Base-by-base conservation (phyloP, 2,113 vertebrate species). In the Actenoides lindsayi region DNA sequence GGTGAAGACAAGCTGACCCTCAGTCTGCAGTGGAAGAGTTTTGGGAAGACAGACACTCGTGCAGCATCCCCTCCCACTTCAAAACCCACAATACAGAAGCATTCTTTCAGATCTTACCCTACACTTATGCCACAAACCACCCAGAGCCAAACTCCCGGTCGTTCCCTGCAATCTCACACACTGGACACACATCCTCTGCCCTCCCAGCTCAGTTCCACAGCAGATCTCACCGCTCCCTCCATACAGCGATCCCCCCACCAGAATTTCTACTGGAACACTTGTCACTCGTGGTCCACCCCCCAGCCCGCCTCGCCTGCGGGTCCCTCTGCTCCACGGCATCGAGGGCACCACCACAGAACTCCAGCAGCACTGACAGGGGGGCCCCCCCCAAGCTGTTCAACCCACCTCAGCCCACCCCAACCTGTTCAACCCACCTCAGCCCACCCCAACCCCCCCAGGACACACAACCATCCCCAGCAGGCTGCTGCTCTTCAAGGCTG, bases 61-160 rank as follows among this genome's bases (percentile, higher is more conserved):
- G 23, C 0, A 39, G 41, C 64, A 65, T 10, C 12, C 13, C 15
- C 9, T n/a, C 1, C 0, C 1, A 0, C 24, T 59, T n/a, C 48
- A 19, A 44, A 25, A 24, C 5, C 33, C 30, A 21, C n/a, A 30
- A 13, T 5, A 35, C 33, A 2, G 19, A 71, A 57, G 12, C 21
- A 13, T 33, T 23, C 31, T 13, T 70, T 44, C 54, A 78, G 54
- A 44, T 8, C 46, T 33, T 35, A 54, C n/a, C 46, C 62, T 33
- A 7, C 31, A 16, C 33, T 76, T 33, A 65, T 6, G 17, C 23
- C 51, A 57, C 48, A 41, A 63, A 46, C 8, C n/a, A 65, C 33
- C 3, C 35, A 77, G 69, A 33, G 64, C 23, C 48, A 41, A 13
- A 23, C 13, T 56, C 37, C 64, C 2, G 1, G 25, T 59, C 16